Percentiles rank a stretch among this genome's conserved stretches.
Evolutionary conservation across 2,113 vertebrate genomes (phyloP).

Genomic region (Scomber colias): DNA sequence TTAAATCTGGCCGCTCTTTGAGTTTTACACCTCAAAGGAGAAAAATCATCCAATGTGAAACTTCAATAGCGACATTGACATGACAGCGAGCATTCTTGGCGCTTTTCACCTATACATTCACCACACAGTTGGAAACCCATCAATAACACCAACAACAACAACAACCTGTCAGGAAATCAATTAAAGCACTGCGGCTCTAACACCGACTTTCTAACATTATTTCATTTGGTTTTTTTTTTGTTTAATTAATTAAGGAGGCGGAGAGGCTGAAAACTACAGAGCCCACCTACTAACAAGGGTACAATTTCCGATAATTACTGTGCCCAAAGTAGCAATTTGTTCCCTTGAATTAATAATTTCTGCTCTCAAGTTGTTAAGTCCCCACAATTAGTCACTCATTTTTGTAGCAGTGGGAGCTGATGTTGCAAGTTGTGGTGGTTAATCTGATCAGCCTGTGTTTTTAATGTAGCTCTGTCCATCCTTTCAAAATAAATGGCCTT

Average conservation of each 20-base stretch:
- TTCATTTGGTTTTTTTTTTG: constrained; percentile 3
- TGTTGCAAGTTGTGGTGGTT: background rate
- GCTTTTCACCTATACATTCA: background rate
- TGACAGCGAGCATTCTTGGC: background rate
- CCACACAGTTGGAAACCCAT: background rate
- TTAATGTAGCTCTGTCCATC: background rate
- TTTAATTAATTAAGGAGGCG: constrained; percentile 11
- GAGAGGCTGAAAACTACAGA: background rate
- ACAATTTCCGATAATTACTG: background rate
- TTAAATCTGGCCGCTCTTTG: background rate
- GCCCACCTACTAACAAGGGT: constrained; percentile 4
- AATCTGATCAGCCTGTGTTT: background rate
- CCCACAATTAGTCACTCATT: too few species aligned
- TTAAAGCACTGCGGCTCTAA: background rate
- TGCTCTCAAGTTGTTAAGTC: background rate
- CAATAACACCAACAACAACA: background rate
- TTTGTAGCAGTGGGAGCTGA: background rate
- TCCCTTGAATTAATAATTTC: constrained; percentile 23
- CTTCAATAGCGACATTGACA: background rate
- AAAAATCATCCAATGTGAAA: background rate
- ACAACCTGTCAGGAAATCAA: background rate
- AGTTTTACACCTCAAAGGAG: background rate
- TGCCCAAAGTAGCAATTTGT: constrained; percentile 35
- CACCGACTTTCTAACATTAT: background rate
- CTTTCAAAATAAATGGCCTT: background rate